Conservation (phyloP, 2,797 vertebrate species). For the Oophaga sylvatica region DNA sequence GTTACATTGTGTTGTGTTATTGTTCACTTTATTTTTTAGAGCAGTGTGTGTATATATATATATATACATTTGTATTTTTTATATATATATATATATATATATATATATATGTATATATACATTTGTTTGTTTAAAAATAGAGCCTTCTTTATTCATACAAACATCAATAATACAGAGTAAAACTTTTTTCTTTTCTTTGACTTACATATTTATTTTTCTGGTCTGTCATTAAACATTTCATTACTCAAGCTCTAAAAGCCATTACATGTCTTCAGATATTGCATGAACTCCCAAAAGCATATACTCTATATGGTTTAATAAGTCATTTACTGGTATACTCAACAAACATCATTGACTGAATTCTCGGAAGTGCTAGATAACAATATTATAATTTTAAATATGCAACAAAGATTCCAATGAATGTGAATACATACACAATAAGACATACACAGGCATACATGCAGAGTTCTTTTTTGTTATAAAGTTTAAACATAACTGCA, state of each 20-base stretch:
- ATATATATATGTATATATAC: too few species aligned
- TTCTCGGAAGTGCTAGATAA: slow-evolving; percentile 50
- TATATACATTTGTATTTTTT: too few species aligned
- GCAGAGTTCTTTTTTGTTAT: not conserved
- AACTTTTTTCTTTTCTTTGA: not conserved
- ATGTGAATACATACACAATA: not conserved
- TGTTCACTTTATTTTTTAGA: too few species aligned
- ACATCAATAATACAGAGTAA: not conserved
- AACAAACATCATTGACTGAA: slow-evolving; percentile 54
- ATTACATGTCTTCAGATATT: slow-evolving; percentile 47
- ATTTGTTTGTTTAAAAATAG: not conserved
- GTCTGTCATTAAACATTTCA: slow-evolving; percentile 43
- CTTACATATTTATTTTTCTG: slow-evolving; percentile 19
- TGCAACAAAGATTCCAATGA: slow-evolving; percentile 18
- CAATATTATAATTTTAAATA: slow-evolving; percentile 33
- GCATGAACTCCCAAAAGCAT: slow-evolving; percentile 51
- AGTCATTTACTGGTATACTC: slow-evolving; percentile 49
- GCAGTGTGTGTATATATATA: too few species aligned
- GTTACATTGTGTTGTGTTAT: too few species aligned
- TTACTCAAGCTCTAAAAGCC: slow-evolving; percentile 51
- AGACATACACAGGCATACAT: not conserved
- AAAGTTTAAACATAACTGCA: too few species aligned
- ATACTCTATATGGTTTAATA: slow-evolving; percentile 47
- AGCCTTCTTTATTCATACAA: not conserved
- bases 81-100: too few species aligned